Evolutionary conservation across 23 tunicate genomes (phyloP).

Genomic region (Clavelina lepadiformis): DNA sequence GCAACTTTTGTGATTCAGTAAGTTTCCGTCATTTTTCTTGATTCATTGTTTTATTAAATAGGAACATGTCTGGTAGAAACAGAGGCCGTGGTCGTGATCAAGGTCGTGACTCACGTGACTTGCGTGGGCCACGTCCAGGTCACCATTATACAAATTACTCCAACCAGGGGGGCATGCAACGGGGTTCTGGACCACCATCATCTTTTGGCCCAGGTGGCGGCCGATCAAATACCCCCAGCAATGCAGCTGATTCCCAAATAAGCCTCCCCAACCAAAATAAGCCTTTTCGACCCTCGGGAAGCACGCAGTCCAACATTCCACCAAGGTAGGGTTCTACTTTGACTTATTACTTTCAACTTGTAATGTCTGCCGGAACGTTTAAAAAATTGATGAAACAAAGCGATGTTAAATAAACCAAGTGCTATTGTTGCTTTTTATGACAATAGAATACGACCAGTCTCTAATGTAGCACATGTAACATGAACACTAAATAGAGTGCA

Average conservation of each 20-base stretch:
- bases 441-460: no score
- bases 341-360: not conserved
- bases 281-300: conserved; percentile 1
- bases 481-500: no score
- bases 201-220: not conserved
- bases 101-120: conserved; percentile 2
- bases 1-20: no score
- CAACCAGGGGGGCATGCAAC: conserved; percentile 2
- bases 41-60: no score
- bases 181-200: conserved; percentile 1
- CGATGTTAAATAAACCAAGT: no score
- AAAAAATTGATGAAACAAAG: no score
- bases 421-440: no score
- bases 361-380: no score
- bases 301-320: conserved; percentile 8
- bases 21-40: no score
- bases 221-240: conserved; percentile 33
- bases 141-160: not conserved
- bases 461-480: no score
- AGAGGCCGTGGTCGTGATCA: conserved; percentile 14
- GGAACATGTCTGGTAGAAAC: no score
- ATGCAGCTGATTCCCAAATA: conserved; percentile 31
- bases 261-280: conserved; percentile 25
- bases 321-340: no score
- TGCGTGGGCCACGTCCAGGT: conserved; percentile 9